Evolutionary conservation across 64 coral and sea anemone species (phyloP).

Genomic region (Montipora sp.): DNA sequence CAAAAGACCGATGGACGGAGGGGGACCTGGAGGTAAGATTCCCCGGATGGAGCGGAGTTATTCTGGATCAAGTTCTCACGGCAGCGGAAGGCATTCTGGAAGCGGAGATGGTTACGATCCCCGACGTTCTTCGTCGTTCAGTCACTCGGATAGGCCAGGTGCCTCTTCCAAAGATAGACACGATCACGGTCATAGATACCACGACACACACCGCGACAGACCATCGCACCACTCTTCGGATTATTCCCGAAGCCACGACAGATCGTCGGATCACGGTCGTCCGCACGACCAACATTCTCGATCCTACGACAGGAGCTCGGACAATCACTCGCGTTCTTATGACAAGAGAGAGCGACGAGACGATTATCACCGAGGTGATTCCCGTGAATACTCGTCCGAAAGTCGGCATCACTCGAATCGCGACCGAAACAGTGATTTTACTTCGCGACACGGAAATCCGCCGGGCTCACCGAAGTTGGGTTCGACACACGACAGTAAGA

Average conservation of each 20-base stretch:
- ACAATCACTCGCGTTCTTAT: constrained; percentile 77
- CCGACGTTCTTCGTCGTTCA: constrained; percentile 7
- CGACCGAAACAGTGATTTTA: constrained; percentile 49
- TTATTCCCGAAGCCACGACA: constrained; percentile 65
- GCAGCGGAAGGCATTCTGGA: constrained; percentile 52
- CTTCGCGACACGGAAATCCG: constrained; percentile 6
- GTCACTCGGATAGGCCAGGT: constrained; percentile 50
- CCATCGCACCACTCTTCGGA: constrained; percentile 49
- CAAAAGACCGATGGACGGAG: constrained; percentile 34
- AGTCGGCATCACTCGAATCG: constrained; percentile 65
- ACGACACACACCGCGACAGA: constrained; percentile 39
- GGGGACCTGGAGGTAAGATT: constrained; percentile 48
- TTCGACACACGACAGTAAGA: background rate
- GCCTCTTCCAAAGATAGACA: constrained; percentile 74
- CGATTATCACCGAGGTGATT: constrained; percentile 65
- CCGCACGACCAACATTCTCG: constrained; percentile 76
- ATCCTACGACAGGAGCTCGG: constrained; percentile 74
- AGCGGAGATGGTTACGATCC: constrained; percentile 40
- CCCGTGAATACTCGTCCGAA: constrained; percentile 75
- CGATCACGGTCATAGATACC: constrained; percentile 56
- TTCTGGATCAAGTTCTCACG: constrained; percentile 29
- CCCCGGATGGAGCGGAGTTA: constrained; percentile 57
- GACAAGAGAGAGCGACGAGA: constrained; percentile 88
- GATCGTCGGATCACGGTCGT: constrained; percentile 83
- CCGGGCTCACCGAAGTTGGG: constrained; percentile 18